Conservation (phyloP, 2,888 invertebrate species). For the Drosophila sordidula region DNA sequence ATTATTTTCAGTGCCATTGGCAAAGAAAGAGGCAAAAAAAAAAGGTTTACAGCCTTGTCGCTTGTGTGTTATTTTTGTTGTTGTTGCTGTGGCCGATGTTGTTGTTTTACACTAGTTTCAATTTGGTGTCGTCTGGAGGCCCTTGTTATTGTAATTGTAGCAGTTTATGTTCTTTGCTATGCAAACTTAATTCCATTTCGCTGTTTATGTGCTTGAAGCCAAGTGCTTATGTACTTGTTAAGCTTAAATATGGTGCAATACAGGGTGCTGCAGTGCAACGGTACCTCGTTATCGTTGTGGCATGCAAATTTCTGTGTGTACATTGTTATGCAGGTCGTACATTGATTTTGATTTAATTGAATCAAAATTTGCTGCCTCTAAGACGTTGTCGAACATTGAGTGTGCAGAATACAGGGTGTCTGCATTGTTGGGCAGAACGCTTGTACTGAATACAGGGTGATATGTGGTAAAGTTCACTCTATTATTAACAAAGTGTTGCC, state of each 20-base stretch:
- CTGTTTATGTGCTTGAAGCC: conserved; percentile 77
- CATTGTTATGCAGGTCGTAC: conserved; percentile 25
- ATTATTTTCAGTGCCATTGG: conserved; percentile 53
- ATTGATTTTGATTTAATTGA: conserved; percentile 39
- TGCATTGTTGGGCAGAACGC: background rate
- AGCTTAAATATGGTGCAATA: conserved; percentile 64
- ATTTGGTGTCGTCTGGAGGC: conserved; percentile 39
- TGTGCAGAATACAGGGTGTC: conserved; percentile 41
- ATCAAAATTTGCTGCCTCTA: conserved; percentile 40
- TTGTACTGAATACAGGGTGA: conserved; percentile 5
- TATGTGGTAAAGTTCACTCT: background rate
- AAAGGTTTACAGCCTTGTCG: conserved; percentile 36
- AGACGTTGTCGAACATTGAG: conserved; percentile 23
- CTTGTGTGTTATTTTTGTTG: conserved; percentile 21
- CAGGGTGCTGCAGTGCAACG: conserved; percentile 59
- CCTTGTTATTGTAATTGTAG: conserved; percentile 77
- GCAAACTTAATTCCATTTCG: conserved; percentile 83
- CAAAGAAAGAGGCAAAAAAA: conserved; percentile 29
- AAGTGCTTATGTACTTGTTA: conserved; percentile 75
- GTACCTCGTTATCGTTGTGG: background rate
- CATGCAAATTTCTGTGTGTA: background rate
- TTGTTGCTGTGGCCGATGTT: conserved; percentile 33
- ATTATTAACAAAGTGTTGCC: background rate
- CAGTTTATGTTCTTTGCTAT: conserved; percentile 80
- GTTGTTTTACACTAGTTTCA: conserved; percentile 61